Base-by-base conservation (phyloP, 1,140 invertebrate species). In the Metaphire vulgaris region DNA sequence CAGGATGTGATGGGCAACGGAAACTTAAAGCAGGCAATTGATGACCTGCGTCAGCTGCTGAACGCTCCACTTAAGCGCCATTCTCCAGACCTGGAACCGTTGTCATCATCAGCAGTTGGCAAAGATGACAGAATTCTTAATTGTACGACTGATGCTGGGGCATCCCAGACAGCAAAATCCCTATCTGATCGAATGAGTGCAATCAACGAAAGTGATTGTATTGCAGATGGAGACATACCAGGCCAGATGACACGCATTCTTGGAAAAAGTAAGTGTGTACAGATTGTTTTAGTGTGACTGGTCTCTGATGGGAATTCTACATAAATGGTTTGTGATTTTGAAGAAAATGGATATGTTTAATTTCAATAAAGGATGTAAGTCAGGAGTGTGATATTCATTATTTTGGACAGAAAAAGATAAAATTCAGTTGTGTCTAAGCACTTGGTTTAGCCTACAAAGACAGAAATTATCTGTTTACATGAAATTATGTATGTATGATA, bases 241-340 rank as follows among this genome's bases (percentile, higher is more conserved):
- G 41, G 41, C 21, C 41, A 56, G 41, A 56, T 56, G 41, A 56
- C 41, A 56, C 41, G 41, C 21, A 21, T 56, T 21, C 41, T 56
- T 21, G 41, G 41, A 56, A 56, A 56, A 21, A 56, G 41, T 56
- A 56, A 56, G 41, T 56, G 6, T 56, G 69, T 29, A 79, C 79
- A n/a, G n/a, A n/a, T n/a, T n/a, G n/a, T n/a, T n/a, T n/a, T n/a
- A n/a, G n/a, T n/a, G n/a, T n/a, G n/a, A n/a, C n/a, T n/a, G n/a
- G n/a, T n/a, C n/a, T n/a, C n/a, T n/a, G n/a, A n/a, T n/a, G n/a
- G n/a, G n/a, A n/a, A n/a, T n/a, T n/a, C n/a, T n/a, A n/a, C n/a
- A n/a, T n/a, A n/a, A n/a, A n/a, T n/a, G n/a, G n/a, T n/a, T n/a
- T n/a, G n/a, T n/a, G n/a, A n/a, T n/a, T n/a, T n/a, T n/a, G n/a